These are phyloP conservation scores for Lamellibrachia luymesi DNA, from an alignment of 1,140 invertebrate species.

Conservation along the genomic window DNA sequence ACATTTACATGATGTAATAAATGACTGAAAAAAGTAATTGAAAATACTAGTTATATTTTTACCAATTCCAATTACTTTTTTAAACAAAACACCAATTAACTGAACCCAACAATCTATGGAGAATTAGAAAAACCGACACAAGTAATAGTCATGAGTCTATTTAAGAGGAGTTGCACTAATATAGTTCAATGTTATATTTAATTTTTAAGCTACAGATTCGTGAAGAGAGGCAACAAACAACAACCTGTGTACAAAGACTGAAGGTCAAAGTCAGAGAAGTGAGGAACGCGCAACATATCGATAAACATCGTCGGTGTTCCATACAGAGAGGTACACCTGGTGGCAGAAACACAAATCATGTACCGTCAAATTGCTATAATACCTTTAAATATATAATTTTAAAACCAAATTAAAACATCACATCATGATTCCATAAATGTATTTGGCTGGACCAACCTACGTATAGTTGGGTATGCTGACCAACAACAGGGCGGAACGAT, in stretches of 20 bases:
- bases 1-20: too few relatives aligned
- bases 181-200: too few relatives aligned
- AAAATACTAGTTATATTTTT: too few relatives aligned
- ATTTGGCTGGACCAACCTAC: neutral
- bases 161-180: too few relatives aligned
- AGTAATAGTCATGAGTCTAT: too few relatives aligned
- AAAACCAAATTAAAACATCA: neutral
- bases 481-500: too few relatives aligned
- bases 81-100: too few relatives aligned
- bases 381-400: neutral
- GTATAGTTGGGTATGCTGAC: too few relatives aligned
- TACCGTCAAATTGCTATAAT: neutral
- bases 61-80: too few relatives aligned
- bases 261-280: constrained; percentile 53
- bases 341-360: constrained; percentile 43
- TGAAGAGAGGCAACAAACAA: neutral
- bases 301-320: constrained; percentile 98
- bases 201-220: neutral
- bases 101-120: too few relatives aligned
- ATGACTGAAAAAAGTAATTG: too few relatives aligned
- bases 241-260: constrained; percentile 60
- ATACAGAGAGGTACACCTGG: constrained; percentile 74
- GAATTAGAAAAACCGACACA: too few relatives aligned
- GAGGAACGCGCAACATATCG: constrained; percentile 67
- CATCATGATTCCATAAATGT: neutral